Base-by-base conservation (phyloP, 1,140 invertebrate species). In the Tetramorium alpestre region DNA sequence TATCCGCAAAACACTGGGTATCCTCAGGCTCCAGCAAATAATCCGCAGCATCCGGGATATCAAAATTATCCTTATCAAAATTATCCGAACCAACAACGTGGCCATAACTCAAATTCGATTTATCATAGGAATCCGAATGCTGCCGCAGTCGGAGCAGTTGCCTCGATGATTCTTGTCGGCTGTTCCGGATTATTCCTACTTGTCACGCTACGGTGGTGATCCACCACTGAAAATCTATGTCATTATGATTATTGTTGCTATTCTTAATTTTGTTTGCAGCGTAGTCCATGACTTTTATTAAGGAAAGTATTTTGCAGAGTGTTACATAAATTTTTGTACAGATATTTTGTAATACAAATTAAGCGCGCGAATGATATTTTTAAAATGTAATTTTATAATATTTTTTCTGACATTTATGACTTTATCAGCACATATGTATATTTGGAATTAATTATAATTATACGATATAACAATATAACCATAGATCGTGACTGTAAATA, bases 41-140 rank as follows among this genome's bases (percentile, higher is more conserved):
- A 86, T 65, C 89, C 90, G 0, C 89, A 91, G 16, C 87, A 92
- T 56, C 89, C 91, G 13, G 90, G 87, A 13, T 90, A 92, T 13
- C 87, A 80, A 60, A 93, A 91, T 75, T 87, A 86, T 7, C 69
- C 90, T n/a, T 73, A 76, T n/a, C 86, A 85, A 41, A 80, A 81
- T 73, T 73, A 84, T 64, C 81, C 81, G 10, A 85, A 76, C n/a
- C 82, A 82, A 54, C 67, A 82, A 54, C 67, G 41, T 60, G 80
- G 80, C 51, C 33, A 84, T 22, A 91, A 92, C 38, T 38, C 82
- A 0, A 90, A 92, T 25, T 76, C 87, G 8, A 77, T 75, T 22
- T 75, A 80, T 60, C 87, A 86, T 11, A 82, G 13, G 16, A 22
- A 22, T 22, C 22, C 22, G 22, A 87, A 51, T 28, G 41, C 58